phyloP scores from a whole-genome alignment of 2,113 vertebrate genomes.

The Tapirus terrestris region DNA sequence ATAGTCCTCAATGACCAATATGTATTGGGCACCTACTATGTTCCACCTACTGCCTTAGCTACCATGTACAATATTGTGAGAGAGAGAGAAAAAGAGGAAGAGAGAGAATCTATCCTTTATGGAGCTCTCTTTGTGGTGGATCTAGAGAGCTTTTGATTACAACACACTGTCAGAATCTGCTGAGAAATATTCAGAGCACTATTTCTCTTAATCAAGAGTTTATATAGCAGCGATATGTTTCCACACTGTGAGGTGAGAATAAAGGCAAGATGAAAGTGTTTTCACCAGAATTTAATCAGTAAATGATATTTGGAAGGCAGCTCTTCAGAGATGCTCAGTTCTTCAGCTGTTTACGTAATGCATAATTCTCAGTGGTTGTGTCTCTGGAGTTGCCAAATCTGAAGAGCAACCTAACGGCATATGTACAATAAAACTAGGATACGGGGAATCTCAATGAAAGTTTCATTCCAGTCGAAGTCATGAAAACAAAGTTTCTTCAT shows the following conservation, averaged over 20 bases:
- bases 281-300: conserved; percentile 11
- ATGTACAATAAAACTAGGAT: neutral
- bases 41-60: neutral
- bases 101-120: neutral
- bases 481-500: neutral
- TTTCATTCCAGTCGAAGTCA: neutral
- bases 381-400: neutral
- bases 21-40: neutral
- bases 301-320: neutral
- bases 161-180: neutral
- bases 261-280: neutral
- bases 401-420: neutral
- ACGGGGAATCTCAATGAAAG: neutral
- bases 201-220: neutral
- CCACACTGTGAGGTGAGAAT: neutral
- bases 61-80: neutral
- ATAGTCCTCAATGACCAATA: neutral
- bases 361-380: neutral
- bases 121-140: neutral
- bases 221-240: neutral
- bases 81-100: neutral
- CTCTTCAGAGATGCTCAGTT: neutral
- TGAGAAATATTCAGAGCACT: neutral
- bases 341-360: neutral
- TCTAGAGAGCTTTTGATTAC: neutral